These are phyloP conservation scores for Parnassius orleans DNA, from an alignment of 2,888 invertebrate genomes.

Conservation along the genomic window DNA sequence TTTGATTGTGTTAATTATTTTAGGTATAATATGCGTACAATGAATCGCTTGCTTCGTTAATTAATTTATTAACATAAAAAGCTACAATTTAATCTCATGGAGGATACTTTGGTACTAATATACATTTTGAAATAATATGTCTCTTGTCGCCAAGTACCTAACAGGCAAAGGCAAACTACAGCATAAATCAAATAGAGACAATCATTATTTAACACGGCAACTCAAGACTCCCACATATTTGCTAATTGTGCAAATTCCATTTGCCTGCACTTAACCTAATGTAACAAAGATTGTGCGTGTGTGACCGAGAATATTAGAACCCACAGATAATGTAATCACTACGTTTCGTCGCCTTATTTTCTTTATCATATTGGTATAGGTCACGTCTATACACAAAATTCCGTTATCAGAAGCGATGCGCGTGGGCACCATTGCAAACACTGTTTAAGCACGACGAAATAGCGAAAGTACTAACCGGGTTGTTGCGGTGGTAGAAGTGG, in stretches of 20 bases:
- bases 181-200: slow-evolving; percentile 11
- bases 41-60: background rate
- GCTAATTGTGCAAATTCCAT: slow-evolving; percentile 14
- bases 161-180: slow-evolving; percentile 14
- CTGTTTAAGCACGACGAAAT: slow-evolving; percentile 4
- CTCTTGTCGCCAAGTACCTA: background rate
- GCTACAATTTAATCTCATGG: too few species aligned
- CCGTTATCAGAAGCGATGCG: slow-evolving; percentile 8
- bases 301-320: too few species aligned
- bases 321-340: slow-evolving; percentile 5
- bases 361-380: slow-evolving; percentile 11
- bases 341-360: background rate
- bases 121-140: too few species aligned
- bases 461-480: slow-evolving; percentile 59
- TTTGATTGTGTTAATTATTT: background rate
- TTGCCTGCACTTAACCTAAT: background rate
- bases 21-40: too few species aligned
- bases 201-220: slow-evolving; percentile 23
- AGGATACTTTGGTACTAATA: too few species aligned
- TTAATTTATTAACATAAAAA: too few species aligned
- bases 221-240: slow-evolving; percentile 24
- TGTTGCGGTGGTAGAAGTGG: slow-evolving; percentile 73
- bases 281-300: background rate
- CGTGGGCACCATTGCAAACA: slow-evolving; percentile 5
- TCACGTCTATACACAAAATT: slow-evolving; percentile 13